These are phyloP conservation scores for Fukomys damarensis DNA, from an alignment of 2,113 vertebrate species.

Conservation along the genomic window DNA sequence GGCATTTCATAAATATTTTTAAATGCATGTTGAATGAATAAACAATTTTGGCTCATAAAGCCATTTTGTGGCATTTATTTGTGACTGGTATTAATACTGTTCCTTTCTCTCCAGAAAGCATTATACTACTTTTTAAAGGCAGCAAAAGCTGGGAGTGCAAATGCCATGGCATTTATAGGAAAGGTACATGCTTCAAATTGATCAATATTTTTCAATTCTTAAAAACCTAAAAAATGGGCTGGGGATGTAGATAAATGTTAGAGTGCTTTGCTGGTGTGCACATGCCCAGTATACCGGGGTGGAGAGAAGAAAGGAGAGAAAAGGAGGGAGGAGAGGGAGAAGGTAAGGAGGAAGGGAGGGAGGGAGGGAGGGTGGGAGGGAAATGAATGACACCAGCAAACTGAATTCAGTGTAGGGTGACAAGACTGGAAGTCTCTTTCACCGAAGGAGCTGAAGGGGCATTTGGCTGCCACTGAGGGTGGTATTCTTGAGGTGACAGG, in stretches of 20 bases:
- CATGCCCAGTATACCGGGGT: too few relatives aligned
- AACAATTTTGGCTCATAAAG: constrained; percentile 40
- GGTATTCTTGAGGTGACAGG: not conserved
- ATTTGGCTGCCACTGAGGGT: not conserved
- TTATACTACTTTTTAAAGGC: constrained; percentile 85
- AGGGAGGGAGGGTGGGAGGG: not conserved
- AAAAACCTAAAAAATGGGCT: not conserved
- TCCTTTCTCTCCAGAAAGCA: constrained; percentile 82
- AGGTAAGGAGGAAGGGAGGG: fast-evolving
- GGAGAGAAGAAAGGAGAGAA: not conserved
- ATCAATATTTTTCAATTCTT: constrained; percentile 42
- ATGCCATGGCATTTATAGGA: constrained; percentile 85
- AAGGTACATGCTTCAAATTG: constrained; percentile 79
- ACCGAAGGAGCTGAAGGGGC: not conserved
- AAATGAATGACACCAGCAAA: not conserved
- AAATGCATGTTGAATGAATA: constrained; percentile 42
- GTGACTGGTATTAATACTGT: constrained; percentile 63
- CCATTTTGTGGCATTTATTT: constrained; percentile 33
- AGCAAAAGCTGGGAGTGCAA: constrained; percentile 81
- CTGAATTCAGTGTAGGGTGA: not conserved
- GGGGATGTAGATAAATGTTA: not conserved
- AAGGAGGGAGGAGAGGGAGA: fast-evolving
- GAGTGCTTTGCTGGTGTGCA: not conserved
- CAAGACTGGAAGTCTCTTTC: not conserved
- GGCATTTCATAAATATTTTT: constrained; percentile 37